Evolutionary conservation across 1,140 invertebrate genomes (phyloP).

Genomic region (Episyrphus balteatus): DNA sequence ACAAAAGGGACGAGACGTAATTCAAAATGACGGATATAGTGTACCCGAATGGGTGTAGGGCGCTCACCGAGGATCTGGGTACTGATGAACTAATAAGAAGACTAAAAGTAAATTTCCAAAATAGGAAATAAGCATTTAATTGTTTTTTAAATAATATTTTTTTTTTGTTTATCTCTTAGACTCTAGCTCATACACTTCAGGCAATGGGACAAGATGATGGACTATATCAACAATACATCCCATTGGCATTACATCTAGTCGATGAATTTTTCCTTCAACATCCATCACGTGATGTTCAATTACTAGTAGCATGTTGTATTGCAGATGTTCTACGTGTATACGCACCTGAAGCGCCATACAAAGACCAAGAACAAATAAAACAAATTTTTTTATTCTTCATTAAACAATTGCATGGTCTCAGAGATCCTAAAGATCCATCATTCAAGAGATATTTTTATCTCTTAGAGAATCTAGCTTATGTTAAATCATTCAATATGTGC

Average conservation of each 20-base stretch:
- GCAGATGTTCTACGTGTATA: slow-evolving; percentile 96
- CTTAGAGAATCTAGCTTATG: slow-evolving; percentile 90
- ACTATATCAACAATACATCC: slow-evolving; percentile 86
- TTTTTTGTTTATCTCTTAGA: slow-evolving; percentile 39
- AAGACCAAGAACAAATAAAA: slow-evolving; percentile 86
- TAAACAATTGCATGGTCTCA: slow-evolving; percentile 83
- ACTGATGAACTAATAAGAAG: slow-evolving; percentile 90
- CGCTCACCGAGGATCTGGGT: slow-evolving; percentile 83
- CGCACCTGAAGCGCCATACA: slow-evolving; percentile 96
- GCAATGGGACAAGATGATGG: slow-evolving; percentile 95
- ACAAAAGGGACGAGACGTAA: neutral
- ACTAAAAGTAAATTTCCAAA: slow-evolving; percentile 62
- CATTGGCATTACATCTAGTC: slow-evolving; percentile 84
- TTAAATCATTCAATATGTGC: slow-evolving; percentile 98
- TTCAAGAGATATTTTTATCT: slow-evolving; percentile 97
- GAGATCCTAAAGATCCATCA: slow-evolving; percentile 92
- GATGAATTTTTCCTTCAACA: slow-evolving; percentile 88
- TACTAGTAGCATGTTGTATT: slow-evolving; percentile 92
- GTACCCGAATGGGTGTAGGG: slow-evolving; percentile 77
- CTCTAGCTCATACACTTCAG: slow-evolving; percentile 85
- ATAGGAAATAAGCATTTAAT: neutral
- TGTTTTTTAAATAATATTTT: neutral
- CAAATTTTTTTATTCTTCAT: slow-evolving; percentile 92
- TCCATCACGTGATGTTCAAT: slow-evolving; percentile 81
- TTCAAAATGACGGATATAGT: slow-evolving; percentile 50